Evolutionary conservation across 2,888 invertebrate genomes (phyloP), one percentile per base, ranked within the genome.

Genomic region (Salticus scenicus): DNA sequence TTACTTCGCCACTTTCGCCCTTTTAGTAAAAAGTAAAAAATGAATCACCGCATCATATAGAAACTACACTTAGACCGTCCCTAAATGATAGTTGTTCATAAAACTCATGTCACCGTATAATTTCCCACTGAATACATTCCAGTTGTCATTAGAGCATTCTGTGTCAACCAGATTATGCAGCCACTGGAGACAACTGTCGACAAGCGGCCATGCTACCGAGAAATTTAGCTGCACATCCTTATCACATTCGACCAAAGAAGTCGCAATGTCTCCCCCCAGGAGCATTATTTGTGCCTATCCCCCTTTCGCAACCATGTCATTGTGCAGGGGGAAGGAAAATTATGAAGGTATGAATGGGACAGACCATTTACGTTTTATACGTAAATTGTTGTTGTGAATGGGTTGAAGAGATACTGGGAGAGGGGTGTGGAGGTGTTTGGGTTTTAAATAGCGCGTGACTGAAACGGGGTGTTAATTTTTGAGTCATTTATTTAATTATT

Each of bases 391-490:
- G 57, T 57, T 57, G 24, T 57, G 57, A 57, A 57, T 57, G 57
- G 57, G 24, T 57, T 57, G 57, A 57, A 57, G 57, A 57, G 57
- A 57, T 57, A 57, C 14, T n/a, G 4, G 4, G 57, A 12, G 24
- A 17, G 12, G 57, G 24, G 24, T 7, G 57, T 57, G 2, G 57
- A 24, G 20, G 57, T 24, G 20, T 57, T 57, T 24, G 57, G 57
- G 57, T 20, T 57, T 57, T 57, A 57, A 57, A 57, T 57, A 57
- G 57, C 57, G 57, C 57, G 57, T 57, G 57, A 57, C 57, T 57
- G 20, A 20, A 57, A 57, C 57, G 57, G 57, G 57, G 24, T 57
- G 20, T 57, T 57, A 57, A 57, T 57, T 57, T 57, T 57, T 57
- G 57, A 57, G 57, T 24, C 57, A 57, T 57, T 57, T 24, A 57